These are phyloP conservation scores for Anthoscopus minutus DNA, from an alignment of 2,113 vertebrate species.

Conservation along the genomic window DNA sequence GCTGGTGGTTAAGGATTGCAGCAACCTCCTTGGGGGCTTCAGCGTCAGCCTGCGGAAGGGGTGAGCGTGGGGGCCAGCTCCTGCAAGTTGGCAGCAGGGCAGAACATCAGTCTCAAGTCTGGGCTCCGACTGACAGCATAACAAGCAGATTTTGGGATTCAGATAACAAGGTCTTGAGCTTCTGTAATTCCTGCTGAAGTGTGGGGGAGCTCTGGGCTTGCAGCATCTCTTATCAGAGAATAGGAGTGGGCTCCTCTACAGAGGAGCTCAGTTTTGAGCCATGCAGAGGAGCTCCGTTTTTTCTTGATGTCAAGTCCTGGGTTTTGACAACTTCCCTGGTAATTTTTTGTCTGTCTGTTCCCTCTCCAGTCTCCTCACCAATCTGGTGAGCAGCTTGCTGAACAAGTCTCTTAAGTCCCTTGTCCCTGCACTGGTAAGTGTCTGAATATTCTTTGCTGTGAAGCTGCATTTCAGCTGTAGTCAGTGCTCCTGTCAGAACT, in stretches of 20 bases:
- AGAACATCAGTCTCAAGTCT: neutral
- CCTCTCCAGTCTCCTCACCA: conserved; percentile 3
- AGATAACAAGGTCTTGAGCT: neutral
- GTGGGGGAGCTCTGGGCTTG: neutral
- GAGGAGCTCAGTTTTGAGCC: neutral
- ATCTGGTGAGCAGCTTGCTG: neutral
- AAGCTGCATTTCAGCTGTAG: neutral
- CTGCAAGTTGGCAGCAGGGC: neutral
- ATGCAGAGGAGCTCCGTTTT: neutral
- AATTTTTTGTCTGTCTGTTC: neutral
- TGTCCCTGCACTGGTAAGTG: conserved; percentile 31
- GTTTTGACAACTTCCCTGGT: neutral
- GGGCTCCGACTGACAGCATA: neutral
- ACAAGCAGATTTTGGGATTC: neutral
- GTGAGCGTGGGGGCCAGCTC: neutral
- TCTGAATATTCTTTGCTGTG: neutral
- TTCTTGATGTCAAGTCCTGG: neutral
- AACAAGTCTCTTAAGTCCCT: neutral
- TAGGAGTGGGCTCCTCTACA: neutral
- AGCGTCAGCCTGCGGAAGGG: neutral
- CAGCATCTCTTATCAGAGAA: neutral
- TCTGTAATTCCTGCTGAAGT: neutral
- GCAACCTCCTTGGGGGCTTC: neutral
- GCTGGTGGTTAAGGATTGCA: conserved; percentile 19
- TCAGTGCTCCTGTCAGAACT: neutral